Conservation (phyloP, 2,888 invertebrate genomes). For the Parasteatoda lunata region DNA sequence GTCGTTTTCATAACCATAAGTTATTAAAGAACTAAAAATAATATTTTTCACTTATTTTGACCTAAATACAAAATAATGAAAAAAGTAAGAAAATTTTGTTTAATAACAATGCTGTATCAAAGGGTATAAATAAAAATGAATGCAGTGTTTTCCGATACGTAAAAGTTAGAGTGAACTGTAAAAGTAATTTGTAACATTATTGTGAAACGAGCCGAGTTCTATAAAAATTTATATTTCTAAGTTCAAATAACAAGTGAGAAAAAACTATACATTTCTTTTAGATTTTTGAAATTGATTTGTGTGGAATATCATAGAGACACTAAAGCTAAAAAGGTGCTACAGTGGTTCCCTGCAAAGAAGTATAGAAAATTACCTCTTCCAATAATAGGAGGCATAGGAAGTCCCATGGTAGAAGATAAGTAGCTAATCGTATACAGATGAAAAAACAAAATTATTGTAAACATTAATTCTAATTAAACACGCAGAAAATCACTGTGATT, state of each 20-base stretch:
- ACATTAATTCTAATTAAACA: background rate
- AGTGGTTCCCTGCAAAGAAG: conserved; percentile 13
- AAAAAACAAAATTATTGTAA: background rate
- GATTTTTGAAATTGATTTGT: conserved; percentile 5
- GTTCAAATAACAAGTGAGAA: too few species aligned
- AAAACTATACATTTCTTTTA: background rate
- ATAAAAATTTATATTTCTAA: too few species aligned
- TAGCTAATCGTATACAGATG: background rate
- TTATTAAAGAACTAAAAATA: too few species aligned
- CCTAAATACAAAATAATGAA: too few species aligned
- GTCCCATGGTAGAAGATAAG: background rate
- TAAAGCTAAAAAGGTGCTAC: background rate
- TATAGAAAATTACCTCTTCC: conserved; percentile 9
- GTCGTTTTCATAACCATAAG: too few species aligned
- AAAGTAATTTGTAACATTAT: background rate
- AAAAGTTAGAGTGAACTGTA: background rate
- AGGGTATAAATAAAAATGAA: too few species aligned
- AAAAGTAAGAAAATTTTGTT: too few species aligned
- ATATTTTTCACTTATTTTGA: too few species aligned
- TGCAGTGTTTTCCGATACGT: too few species aligned
- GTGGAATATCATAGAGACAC: conserved; percentile 3
- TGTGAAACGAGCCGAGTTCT: background rate
- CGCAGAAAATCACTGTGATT: background rate
- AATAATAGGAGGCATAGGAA: background rate
- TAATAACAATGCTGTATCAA: too few species aligned